These are phyloP conservation scores for Amiota mariae DNA, from an alignment of 2,888 invertebrate genomes.

Conservation along the genomic window DNA sequence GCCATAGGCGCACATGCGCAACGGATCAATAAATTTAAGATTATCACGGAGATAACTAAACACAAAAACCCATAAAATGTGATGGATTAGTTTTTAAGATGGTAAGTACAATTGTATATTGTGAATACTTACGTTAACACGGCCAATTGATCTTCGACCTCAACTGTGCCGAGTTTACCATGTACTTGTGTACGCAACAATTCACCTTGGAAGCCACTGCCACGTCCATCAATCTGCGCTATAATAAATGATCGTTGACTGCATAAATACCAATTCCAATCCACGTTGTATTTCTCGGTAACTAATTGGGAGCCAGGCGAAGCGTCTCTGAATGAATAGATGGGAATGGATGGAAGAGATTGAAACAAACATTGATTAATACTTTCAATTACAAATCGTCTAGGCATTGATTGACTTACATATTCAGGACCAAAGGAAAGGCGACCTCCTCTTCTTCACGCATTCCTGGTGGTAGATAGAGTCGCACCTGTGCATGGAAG, in stretches of 20 bases:
- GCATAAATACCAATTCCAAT: slow-evolving; percentile 89
- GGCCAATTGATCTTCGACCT: slow-evolving; percentile 85
- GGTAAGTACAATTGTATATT: too few relatives aligned
- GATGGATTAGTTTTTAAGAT: too few relatives aligned
- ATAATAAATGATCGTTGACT: slow-evolving; percentile 88
- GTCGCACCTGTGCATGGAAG: slow-evolving; percentile 82
- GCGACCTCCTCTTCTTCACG: slow-evolving; percentile 87
- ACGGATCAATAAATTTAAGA: slow-evolving; percentile 86
- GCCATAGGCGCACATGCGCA: slow-evolving; percentile 89
- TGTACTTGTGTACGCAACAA: slow-evolving; percentile 82
- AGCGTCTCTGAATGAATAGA: slow-evolving; percentile 77
- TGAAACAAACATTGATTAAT: background rate
- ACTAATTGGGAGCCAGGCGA: slow-evolving; percentile 90
- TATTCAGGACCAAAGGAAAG: slow-evolving; percentile 86
- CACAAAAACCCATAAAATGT: too few relatives aligned
- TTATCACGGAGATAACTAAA: slow-evolving; percentile 84
- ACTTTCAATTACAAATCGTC: background rate
- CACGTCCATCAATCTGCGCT: slow-evolving; percentile 91
- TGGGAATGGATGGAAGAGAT: background rate
- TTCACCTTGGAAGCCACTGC: slow-evolving; percentile 89
- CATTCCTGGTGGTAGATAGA: slow-evolving; percentile 87
- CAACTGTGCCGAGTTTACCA: slow-evolving; percentile 81
- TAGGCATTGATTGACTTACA: slow-evolving; percentile 77
- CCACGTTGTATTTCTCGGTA: slow-evolving; percentile 84
- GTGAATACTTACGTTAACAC: slow-evolving; percentile 76